A percentile compares a stretch with the other conserved stretches of the same genome.
These are phyloP conservation scores for Sesamia inferens DNA, from an alignment of 2,888 invertebrate species.

Conservation along the genomic window DNA sequence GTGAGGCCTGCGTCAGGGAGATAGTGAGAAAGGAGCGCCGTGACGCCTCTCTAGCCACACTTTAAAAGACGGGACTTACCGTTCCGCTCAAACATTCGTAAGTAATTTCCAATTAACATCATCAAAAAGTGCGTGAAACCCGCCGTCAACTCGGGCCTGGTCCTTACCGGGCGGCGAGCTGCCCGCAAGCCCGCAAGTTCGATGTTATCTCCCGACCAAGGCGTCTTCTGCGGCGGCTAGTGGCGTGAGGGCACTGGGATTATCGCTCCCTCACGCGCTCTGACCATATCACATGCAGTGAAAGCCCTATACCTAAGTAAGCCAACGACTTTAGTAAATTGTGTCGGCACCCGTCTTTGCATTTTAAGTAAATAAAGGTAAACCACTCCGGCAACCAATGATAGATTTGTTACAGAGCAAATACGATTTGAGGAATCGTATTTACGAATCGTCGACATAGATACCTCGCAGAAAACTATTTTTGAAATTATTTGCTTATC, in stretches of 20 bases:
- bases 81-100: no score
- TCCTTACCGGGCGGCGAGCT: no score
- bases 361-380: slow-evolving; percentile 8
- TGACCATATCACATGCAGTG: no score
- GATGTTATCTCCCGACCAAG: no score
- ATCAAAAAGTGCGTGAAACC: neutral
- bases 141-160: neutral
- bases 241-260: neutral
- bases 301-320: neutral
- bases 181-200: no score
- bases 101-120: neutral
- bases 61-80: no score
- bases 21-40: no score
- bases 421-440: slow-evolving; percentile 1
- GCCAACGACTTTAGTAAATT: neutral
- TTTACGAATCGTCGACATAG: no score
- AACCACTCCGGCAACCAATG: slow-evolving; percentile 31
- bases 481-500: slow-evolving; percentile 19
- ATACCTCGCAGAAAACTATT: neutral
- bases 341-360: neutral
- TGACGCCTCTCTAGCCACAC: no score
- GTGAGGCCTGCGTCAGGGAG: no score
- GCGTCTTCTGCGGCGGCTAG: no score
- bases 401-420: slow-evolving; percentile 32
- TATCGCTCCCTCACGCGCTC: no score